phyloP scores from a whole-genome alignment of 2,113 vertebrate species.

The Mugil cephalus region DNA sequence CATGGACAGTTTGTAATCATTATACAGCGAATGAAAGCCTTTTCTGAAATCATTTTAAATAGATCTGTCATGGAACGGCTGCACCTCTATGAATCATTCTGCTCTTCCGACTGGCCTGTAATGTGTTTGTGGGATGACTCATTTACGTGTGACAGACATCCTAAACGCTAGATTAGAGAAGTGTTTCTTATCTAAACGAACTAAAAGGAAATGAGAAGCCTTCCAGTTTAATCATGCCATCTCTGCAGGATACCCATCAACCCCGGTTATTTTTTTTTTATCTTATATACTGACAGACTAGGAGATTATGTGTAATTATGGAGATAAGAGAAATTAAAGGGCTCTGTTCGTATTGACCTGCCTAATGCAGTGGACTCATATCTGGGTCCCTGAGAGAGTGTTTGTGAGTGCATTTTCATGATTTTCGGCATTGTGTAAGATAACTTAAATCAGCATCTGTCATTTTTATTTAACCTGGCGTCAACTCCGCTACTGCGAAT shows the following conservation, averaged over 20 bases:
- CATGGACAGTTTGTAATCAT: neutral
- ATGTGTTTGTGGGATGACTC: slow-evolving; percentile 52
- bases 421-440: slow-evolving; percentile 17
- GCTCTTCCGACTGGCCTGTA: slow-evolving; percentile 52
- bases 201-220: slow-evolving; percentile 57
- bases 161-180: slow-evolving; percentile 66
- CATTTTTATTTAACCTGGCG: neutral
- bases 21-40: neutral
- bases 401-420: slow-evolving; percentile 27
- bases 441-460: slow-evolving; percentile 22
- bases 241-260: slow-evolving; percentile 58
- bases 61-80: slow-evolving; percentile 2
- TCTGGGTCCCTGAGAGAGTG: slow-evolving; percentile 35
- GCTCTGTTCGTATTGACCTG: slow-evolving; percentile 62
- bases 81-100: slow-evolving; percentile 28
- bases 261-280: slow-evolving; percentile 53
- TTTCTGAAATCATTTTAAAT: slow-evolving; percentile 10
- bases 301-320: slow-evolving; percentile 69
- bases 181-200: slow-evolving; percentile 53
- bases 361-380: slow-evolving; percentile 45
- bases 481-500: slow-evolving; percentile 12
- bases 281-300: slow-evolving; percentile 55
- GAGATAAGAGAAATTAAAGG: slow-evolving; percentile 71
- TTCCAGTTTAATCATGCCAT: slow-evolving; percentile 60
- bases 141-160: slow-evolving; percentile 66